Evolutionary conservation across 1,140 invertebrate genomes (phyloP).

Genomic region (Cherax destructor): DNA sequence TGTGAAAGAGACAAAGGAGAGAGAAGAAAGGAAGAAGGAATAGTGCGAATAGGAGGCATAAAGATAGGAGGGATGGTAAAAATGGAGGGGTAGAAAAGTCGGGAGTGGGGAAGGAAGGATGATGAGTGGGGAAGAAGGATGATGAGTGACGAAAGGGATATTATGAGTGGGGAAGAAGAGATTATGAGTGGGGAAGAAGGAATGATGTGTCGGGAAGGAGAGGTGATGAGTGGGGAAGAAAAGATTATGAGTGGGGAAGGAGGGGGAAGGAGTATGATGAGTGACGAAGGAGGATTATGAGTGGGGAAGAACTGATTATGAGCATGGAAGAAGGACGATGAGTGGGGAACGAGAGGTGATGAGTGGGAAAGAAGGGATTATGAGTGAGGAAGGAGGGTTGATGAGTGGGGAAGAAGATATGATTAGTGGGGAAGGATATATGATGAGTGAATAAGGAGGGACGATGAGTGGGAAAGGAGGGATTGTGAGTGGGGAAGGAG

Average conservation of each 20-base stretch:
- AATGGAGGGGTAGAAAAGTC: too few relatives aligned
- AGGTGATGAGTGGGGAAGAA: too few relatives aligned
- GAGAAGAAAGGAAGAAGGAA: too few relatives aligned
- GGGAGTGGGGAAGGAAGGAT: too few relatives aligned
- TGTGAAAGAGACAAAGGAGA: too few relatives aligned
- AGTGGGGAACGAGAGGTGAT: neutral
- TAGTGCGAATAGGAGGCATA: too few relatives aligned
- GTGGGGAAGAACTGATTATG: neutral
- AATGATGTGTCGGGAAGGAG: too few relatives aligned
- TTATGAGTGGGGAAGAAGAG: too few relatives aligned
- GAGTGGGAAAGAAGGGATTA: neutral
- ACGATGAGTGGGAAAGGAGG: neutral
- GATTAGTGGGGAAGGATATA: slow-evolving; percentile 22
- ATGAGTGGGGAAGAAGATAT: neutral
- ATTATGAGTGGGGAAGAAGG: too few relatives aligned
- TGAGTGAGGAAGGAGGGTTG: slow-evolving; percentile 20
- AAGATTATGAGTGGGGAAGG: neutral
- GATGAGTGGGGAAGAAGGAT: too few relatives aligned
- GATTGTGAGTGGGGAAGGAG: neutral
- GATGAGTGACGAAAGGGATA: too few relatives aligned
- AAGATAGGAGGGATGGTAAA: too few relatives aligned
- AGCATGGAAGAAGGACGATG: slow-evolving; percentile 2
- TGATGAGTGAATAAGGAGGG: neutral
- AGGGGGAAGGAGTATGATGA: neutral
- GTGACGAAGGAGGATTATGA: neutral